Base-by-base conservation (phyloP, 2,888 invertebrate species). In the Parnassius smintheus region DNA sequence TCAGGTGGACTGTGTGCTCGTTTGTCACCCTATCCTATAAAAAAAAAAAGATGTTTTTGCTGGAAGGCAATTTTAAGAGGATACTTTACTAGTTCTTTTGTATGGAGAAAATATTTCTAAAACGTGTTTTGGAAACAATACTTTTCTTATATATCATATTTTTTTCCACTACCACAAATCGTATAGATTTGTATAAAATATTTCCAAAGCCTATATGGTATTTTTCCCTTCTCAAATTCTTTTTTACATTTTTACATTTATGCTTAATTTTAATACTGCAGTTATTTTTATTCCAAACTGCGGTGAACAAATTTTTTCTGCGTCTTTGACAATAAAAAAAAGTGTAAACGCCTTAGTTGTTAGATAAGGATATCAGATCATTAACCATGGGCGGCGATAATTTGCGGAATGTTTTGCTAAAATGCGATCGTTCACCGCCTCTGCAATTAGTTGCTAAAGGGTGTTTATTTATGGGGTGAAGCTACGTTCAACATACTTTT, bases 391-490 rank as follows among this genome's bases (percentile, higher is more conserved):
- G 45, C 56, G 48, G 69, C 68, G 68, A 71, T 70, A 75, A 78
- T 75, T 76, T 71, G 70, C 59, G 72, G 75, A 78, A 79, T 82
- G 70, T 57, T 67, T 78, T 75, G 80, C 83, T 81, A 80, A 82
- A 81, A 76, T 66, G 71, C 72, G 73, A 74, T 76, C 75, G 75
- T 64, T 76, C 75, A 75, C 78, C 83, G 78, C 85, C 85, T 83
- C 83, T 72, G 78, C 86, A 88, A 88, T 88, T 88, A 88, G 86
- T 80, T 73, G 81, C 82, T 75, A 83, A 85, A 84, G 88, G 86
- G 81, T 86, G 85, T 83, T 85, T 85, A 78, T 82, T 83, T 80
- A 75, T 74, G 83, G 78, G 81, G 76, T 73, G 68, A 61, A 41
- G 9, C 25, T 65, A 57, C 66, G 68, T 66, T 66, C 55, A 35